These are phyloP conservation scores for Oophaga sylvatica DNA, from an alignment of 2,797 vertebrate species.

Conservation along the genomic window DNA sequence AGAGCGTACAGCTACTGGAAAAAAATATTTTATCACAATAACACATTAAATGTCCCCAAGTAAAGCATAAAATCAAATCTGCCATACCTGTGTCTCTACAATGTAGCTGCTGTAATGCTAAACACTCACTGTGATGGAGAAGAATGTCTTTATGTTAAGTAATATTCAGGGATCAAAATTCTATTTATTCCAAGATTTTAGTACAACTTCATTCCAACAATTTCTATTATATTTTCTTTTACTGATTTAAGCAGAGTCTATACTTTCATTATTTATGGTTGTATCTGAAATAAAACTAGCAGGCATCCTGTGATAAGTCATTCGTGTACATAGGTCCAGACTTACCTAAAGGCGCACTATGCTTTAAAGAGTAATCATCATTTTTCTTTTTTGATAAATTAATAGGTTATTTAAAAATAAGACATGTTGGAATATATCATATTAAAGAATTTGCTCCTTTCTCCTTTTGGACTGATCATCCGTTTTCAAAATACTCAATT, in stretches of 20 bases:
- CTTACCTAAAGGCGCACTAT: too few relatives aligned
- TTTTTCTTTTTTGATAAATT: too few relatives aligned
- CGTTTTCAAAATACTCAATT: too few relatives aligned
- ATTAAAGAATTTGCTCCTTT: too few relatives aligned
- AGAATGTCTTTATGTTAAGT: background rate
- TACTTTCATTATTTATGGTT: background rate
- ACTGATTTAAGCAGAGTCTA: background rate
- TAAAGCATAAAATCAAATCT: constrained; percentile 30
- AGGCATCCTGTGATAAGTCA: too few relatives aligned
- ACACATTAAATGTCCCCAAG: constrained; percentile 37
- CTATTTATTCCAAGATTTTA: constrained; percentile 18
- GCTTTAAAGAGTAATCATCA: too few relatives aligned
- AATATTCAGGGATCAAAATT: background rate
- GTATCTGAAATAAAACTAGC: background rate
- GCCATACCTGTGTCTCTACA: constrained; percentile 26
- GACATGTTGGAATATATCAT: too few relatives aligned
- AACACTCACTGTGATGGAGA: background rate
- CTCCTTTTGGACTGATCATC: too few relatives aligned
- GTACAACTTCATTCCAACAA: background rate
- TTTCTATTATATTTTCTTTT: background rate
- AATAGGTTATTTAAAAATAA: too few relatives aligned
- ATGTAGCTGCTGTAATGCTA: constrained; percentile 21
- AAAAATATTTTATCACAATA: constrained; percentile 33
- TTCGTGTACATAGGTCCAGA: too few relatives aligned
- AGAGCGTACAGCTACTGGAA: constrained; percentile 22